Base-by-base conservation (phyloP, 2,113 vertebrate genomes). In the Thalassarche chlororhynchos region DNA sequence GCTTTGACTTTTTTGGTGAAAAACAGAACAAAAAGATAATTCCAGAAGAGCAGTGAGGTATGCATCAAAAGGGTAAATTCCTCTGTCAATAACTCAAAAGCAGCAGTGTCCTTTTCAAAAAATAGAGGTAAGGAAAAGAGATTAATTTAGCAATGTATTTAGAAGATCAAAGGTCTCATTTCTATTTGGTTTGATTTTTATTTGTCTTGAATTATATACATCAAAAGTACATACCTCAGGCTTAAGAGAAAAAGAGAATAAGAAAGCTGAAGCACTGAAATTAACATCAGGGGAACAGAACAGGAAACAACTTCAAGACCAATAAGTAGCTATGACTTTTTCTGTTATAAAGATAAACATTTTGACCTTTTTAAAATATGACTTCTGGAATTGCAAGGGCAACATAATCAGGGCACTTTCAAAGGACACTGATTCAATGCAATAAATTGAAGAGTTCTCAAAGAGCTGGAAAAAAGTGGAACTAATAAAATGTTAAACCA, bases 291-390 rank as follows among this genome's bases (percentile, higher is more conserved):
- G 66, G 54, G 84, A 95, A 85, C 40, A 93, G 82, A 93, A 80
- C 62, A 91, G 85, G 96, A 95, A 96, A 84, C 87, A 96, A 93
- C 62, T 97, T 95, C 54, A 90, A 88, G 78, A 91, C 85, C 78
- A 88, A 42, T 96, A 94, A 95, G 79, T 80, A 94, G 49, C 75
- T 95, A 85, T 80, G 92, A 93, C 75, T 97, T 97, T 97, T 95
- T 80, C 66, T 94, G 70, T 72, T 94, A 66, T 69, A 90, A 94
- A 97, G 92, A 90, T 92, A 97, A 97, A 94, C 92, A 96, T 95
- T 96, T 97, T 97, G 95, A 97, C 96, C 96, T 97, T 97, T 97
- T 93, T 61, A 95, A 95, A 96, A 97, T 94, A 95, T 88, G 82
- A 91, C 58, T 93, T 95, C 66, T 90, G 58, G 75, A 93, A 95